Percentiles rank a stretch among this genome's conserved stretches.
Conservation (phyloP, 1,140 invertebrate species). For the Eupristina koningsbergeri region DNA sequence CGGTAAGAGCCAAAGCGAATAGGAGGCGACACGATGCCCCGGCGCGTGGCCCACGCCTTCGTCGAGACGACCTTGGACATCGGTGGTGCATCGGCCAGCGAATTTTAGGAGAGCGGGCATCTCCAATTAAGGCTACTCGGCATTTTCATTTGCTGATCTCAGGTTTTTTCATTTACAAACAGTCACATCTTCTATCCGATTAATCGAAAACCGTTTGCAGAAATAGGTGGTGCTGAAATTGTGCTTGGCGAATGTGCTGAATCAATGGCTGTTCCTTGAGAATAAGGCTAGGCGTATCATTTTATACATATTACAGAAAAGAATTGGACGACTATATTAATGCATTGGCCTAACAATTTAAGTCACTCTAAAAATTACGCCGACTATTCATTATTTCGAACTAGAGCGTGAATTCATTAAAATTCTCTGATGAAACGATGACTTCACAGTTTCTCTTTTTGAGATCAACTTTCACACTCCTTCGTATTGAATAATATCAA, state of each 20-base stretch:
- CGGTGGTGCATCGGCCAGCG: neutral
- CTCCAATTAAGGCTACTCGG: too few species aligned
- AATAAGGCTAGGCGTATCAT: neutral
- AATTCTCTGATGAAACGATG: conserved; percentile 26
- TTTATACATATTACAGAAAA: neutral
- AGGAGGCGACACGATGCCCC: neutral
- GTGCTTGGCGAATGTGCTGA: too few species aligned
- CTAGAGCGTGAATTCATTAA: conserved; percentile 49
- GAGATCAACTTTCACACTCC: neutral
- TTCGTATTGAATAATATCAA: neutral
- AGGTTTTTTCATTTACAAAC: too few species aligned
- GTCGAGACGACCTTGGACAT: neutral
- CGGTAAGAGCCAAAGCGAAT: neutral
- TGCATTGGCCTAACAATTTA: conserved; percentile 25
- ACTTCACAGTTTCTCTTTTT: conserved; percentile 30
- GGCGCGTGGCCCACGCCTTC: conserved; percentile 15
- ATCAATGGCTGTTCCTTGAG: neutral
- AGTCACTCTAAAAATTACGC: conserved; percentile 17
- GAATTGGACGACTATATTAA: conserved; percentile 3
- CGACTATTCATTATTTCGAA: conserved; percentile 28
- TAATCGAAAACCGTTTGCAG: too few species aligned
- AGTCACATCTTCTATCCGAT: too few species aligned
- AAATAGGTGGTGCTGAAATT: too few species aligned
- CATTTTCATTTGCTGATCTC: too few species aligned
- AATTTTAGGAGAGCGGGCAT: too few species aligned